A percentile compares a stretch with the other conserved stretches of the same genome.
These are phyloP conservation scores for Papilio dardanus DNA, from an alignment of 1,140 invertebrate genomes.

Conservation along the genomic window DNA sequence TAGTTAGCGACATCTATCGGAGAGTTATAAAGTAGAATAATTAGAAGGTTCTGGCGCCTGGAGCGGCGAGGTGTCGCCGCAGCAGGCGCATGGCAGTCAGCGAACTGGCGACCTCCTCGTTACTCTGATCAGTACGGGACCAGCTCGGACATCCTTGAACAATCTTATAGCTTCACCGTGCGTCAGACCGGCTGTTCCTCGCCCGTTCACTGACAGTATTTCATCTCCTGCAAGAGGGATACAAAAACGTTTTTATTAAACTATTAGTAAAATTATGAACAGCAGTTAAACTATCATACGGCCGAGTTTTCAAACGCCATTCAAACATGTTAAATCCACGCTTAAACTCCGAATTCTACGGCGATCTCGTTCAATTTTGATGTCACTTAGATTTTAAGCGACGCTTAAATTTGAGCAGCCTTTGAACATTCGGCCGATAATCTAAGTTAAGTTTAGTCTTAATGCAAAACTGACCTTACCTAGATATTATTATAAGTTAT, in stretches of 20 bases:
- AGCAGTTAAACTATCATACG: too few species aligned
- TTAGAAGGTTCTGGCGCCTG: constrained; percentile 64
- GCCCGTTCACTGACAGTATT: constrained; percentile 90
- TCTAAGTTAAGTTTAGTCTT: too few species aligned
- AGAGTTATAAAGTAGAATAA: constrained; percentile 64
- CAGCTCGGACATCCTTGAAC: constrained; percentile 90
- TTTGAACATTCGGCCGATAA: too few species aligned
- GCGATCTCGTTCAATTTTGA: too few species aligned
- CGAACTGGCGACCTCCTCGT: constrained; percentile 80
- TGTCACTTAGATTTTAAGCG: too few species aligned
- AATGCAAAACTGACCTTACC: too few species aligned
- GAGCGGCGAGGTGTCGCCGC: constrained; percentile 58
- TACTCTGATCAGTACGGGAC: constrained; percentile 87
- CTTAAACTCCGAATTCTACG: too few species aligned
- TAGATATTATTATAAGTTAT: neutral
- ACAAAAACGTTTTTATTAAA: neutral
- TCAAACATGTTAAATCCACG: too few species aligned
- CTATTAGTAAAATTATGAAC: neutral
- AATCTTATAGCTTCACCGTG: constrained; percentile 90
- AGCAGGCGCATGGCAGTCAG: constrained; percentile 78
- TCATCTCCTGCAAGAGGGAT: constrained; percentile 86
- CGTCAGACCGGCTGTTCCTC: constrained; percentile 86
- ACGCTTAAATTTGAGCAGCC: too few species aligned
- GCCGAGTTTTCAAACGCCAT: too few species aligned
- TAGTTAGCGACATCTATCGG: constrained; percentile 28